Conservation (phyloP, 2,888 invertebrate genomes). For the Acleris laterana region DNA sequence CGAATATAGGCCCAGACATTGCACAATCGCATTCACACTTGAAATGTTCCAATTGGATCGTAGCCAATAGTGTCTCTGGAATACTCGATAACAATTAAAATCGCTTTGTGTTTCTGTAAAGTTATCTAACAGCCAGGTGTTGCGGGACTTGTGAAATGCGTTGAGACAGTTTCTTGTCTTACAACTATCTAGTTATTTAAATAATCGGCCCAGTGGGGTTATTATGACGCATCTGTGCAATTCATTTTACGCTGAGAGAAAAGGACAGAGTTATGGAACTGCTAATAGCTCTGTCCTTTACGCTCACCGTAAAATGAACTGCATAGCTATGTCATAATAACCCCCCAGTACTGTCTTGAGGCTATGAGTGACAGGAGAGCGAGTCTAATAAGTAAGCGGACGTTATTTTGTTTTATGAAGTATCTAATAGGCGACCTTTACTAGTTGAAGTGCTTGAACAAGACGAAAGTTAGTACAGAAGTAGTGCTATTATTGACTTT, state of each 20-base stretch:
- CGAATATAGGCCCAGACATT: neutral
- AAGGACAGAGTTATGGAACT: too few relatives aligned
- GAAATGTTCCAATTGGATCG: neutral
- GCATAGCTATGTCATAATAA: too few relatives aligned
- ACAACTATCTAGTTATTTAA: slow-evolving; percentile 37
- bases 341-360: slow-evolving; percentile 22
- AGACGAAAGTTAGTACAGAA: too few relatives aligned
- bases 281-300: too few relatives aligned
- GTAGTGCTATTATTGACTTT: too few relatives aligned
- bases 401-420: neutral
- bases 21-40: neutral
- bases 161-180: slow-evolving; percentile 35
- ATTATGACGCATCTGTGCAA: too few relatives aligned
- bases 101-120: slow-evolving; percentile 7
- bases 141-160: slow-evolving; percentile 33
- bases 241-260: too few relatives aligned
- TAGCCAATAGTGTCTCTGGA: slow-evolving; percentile 1
- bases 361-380: slow-evolving; percentile 5
- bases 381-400: neutral
- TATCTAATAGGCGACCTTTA: too few relatives aligned
- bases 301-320: too few relatives aligned
- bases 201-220: slow-evolving; percentile 31
- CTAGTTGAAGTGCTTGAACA: too few relatives aligned
- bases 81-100: slow-evolving; percentile 7
- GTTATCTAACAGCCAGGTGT: slow-evolving; percentile 33